These are phyloP conservation scores for Megaleporinus macrocephalus DNA, from an alignment of 2,113 vertebrate species.

Conservation along the genomic window DNA sequence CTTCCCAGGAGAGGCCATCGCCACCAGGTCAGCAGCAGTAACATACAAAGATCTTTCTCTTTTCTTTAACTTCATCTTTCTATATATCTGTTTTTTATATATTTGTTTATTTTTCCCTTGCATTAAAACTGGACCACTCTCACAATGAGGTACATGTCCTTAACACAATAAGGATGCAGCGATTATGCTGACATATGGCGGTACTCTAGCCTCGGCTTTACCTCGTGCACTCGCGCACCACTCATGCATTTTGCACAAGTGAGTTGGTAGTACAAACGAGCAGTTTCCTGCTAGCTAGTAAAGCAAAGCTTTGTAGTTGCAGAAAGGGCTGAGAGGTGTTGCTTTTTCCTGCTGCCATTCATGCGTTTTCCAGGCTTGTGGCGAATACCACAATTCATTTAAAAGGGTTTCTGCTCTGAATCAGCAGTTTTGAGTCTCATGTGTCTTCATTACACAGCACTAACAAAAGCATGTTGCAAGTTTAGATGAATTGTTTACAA, in stretches of 20 bases:
- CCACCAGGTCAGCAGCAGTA: conserved; percentile 84
- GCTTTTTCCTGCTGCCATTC: background rate
- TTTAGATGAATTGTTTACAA: too few relatives aligned
- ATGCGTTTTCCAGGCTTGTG: background rate
- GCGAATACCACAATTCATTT: too few relatives aligned
- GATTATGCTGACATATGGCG: background rate
- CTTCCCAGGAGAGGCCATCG: conserved; percentile 91
- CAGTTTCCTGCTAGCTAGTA: background rate
- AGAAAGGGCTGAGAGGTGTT: too few relatives aligned
- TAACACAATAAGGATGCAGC: background rate
- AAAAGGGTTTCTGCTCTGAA: too few relatives aligned
- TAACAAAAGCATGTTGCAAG: too few relatives aligned
- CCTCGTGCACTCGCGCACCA: background rate
- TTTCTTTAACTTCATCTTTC: background rate
- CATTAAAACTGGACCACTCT: background rate
- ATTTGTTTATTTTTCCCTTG: background rate
- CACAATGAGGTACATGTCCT: background rate
- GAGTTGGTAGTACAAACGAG: background rate
- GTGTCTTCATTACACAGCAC: too few relatives aligned
- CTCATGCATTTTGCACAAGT: background rate
- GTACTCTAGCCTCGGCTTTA: background rate
- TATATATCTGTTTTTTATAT: background rate
- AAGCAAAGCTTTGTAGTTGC: background rate
- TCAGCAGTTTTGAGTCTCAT: too few relatives aligned
- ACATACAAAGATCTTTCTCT: conserved; percentile 32